A percentile compares a stretch with the other conserved stretches of the same genome.
Evolutionary conservation across 2,888 invertebrate genomes (phyloP).

Genomic region (Drosophila leonis): DNA sequence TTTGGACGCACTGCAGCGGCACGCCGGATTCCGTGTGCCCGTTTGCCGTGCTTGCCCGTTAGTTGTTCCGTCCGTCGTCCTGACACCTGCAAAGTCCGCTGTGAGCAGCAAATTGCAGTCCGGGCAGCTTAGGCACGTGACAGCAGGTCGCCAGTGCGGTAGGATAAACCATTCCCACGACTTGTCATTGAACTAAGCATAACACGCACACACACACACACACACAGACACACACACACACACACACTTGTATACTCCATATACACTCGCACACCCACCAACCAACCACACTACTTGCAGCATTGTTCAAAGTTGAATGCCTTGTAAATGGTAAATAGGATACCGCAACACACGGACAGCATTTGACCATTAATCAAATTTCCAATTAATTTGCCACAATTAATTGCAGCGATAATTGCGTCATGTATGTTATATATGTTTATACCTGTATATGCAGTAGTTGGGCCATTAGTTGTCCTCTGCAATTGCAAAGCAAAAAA

Average conservation of each 20-base stretch:
- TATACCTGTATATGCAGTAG: neutral
- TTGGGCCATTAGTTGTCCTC: slow-evolving; percentile 5
- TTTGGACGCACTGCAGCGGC: slow-evolving; percentile 67
- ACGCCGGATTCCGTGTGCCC: slow-evolving; percentile 13
- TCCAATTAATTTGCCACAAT: slow-evolving; percentile 81
- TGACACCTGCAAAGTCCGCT: slow-evolving; percentile 54
- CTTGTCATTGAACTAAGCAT: slow-evolving; percentile 50
- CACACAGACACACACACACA: slow-evolving; percentile 1
- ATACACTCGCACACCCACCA: slow-evolving; percentile 6
- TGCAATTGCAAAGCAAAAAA: neutral
- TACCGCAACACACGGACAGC: slow-evolving; percentile 56
- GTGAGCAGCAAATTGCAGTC: slow-evolving; percentile 46
- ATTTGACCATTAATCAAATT: slow-evolving; percentile 77
- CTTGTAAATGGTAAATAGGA: slow-evolving; percentile 52
- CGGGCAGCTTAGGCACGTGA: slow-evolving; percentile 67
- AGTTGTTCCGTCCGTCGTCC: neutral
- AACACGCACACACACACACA: slow-evolving; percentile 4
- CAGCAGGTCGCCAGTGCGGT: slow-evolving; percentile 37
- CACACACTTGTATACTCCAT: neutral
- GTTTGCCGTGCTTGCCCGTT: slow-evolving; percentile 3
- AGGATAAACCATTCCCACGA: slow-evolving; percentile 59
- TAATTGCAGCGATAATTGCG: slow-evolving; percentile 77
- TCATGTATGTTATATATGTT: neutral
- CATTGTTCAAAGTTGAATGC: slow-evolving; percentile 70
- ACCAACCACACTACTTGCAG: slow-evolving; percentile 21